Base-by-base conservation (phyloP, 1,140 invertebrate genomes). In the Mamestra configurata region DNA sequence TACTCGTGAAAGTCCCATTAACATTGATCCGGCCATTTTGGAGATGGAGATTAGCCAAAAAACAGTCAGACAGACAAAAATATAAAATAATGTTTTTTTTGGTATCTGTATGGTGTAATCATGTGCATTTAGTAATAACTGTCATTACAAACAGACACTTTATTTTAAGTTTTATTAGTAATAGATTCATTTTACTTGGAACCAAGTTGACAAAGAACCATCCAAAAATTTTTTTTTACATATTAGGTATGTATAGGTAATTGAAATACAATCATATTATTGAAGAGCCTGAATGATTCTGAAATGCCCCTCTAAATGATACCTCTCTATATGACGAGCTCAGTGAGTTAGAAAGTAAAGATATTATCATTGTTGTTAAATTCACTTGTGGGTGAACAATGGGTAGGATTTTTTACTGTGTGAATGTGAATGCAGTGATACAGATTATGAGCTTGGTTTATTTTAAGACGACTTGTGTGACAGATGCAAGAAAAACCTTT, bases 281-380 rank as follows among this genome's bases (percentile, higher is more conserved):
- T 18, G 1, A 11, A 57, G 13, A 27, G 11, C 27, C 22, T 18
- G 5, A 57, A 24, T 57, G 11, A 66, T 66, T 66, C 61, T 40
- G 18, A 10, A 27, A 37, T 20, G 18, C 61, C 35, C 8, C 61
- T 40, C 35, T 70, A n/a, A 27, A 46, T 18, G 66, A 18, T 27
- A 70, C 22, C 40, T 49, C 22, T 18, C 6, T 18, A n/a, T n/a
- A 37, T 64, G n/a, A 64, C n/a, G n/a, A 37, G 49, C 18, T 70
- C 40, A 70, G 46, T 53, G 24, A 71, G 24, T 71, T 71, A 71
- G 68, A 71, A 71, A 71, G 68, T 71, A 53, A 71, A 71, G 68
- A 71, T 71, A 35, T 31, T 71, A 71, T 51, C 68, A 31, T 71
- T 71, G 43, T 51, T 71, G 43, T 51, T 71, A 53, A 71, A 71